Evolutionary conservation across 2,888 invertebrate species (phyloP), one percentile per base, ranked within the genome.

Genomic region (Malachius bipustulatus): DNA sequence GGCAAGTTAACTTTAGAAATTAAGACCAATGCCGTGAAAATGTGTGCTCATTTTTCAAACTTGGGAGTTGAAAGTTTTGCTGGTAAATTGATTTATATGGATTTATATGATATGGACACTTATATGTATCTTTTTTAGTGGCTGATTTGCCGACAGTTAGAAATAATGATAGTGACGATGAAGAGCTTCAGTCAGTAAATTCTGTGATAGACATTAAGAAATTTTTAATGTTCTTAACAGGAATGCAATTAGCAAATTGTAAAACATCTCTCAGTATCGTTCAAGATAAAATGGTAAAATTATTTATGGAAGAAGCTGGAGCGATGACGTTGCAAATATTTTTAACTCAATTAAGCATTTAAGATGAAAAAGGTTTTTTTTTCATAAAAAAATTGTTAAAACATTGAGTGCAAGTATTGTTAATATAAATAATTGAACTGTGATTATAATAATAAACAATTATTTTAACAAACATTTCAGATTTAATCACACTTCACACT

Each of bases 301-400:
- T 90, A 50, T 73, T 76, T 49, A 63, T 89, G 41, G 73, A 78
- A 45, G 71, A 80, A 12, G 75, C 81, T 39, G 79, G 79, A 35
- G 77, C 80, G 57, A 69, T 88, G 4, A 75, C 75, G 10, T 65
- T 90, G 40, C 82, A 87, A 61, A 87, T 83, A 56, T 82, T 84
- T 59, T 71, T 90, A 46, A 80, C 79, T 42, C 81, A 83, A 14
- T 71, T 82, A 45, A 62, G 55, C 39, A 43, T 45, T 34, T 48
- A 44, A 44, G 30, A 35, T 8, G 6, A 19, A 19, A 19, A 19
- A n/a, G n/a, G n/a, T n/a, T n/a, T n/a, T n/a, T n/a, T n/a, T n/a
- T n/a, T n/a, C n/a, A n/a, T n/a, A n/a, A n/a, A n/a, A n/a, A n/a
- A n/a, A n/a, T n/a, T n/a, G n/a, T n/a, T n/a, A n/a, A n/a, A n/a